These are phyloP conservation scores for Venustoraphidia nigricollis DNA, from an alignment of 2,888 invertebrate species.

Conservation along the genomic window DNA sequence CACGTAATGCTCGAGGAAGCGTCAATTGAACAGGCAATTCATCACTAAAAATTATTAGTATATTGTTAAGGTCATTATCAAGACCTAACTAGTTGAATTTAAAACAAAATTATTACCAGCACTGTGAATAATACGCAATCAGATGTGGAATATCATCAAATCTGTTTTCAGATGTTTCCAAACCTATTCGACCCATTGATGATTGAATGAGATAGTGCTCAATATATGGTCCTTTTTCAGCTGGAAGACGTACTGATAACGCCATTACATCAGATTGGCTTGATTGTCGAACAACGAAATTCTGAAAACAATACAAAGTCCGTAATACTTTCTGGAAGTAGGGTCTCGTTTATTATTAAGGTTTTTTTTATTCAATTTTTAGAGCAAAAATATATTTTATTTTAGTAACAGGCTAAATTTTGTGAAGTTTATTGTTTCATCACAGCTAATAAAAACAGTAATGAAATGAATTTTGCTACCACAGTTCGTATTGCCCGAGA, in stretches of 20 bases:
- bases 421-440: too few relatives aligned
- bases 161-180: slow-evolving; percentile 87
- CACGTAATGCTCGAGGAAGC: slow-evolving; percentile 70
- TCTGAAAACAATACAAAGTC: slow-evolving; percentile 37
- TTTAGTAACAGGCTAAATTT: too few relatives aligned
- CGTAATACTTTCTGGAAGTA: neutral
- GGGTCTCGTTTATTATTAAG: too few relatives aligned
- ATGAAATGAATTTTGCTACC: too few relatives aligned
- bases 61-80: neutral
- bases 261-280: slow-evolving; percentile 92
- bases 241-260: slow-evolving; percentile 76
- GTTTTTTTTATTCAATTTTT: too few relatives aligned
- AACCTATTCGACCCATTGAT: slow-evolving; percentile 59
- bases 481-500: too few relatives aligned
- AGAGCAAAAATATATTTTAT: too few relatives aligned
- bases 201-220: slow-evolving; percentile 94
- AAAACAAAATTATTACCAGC: slow-evolving; percentile 42
- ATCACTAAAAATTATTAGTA: slow-evolving; percentile 44
- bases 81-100: neutral
- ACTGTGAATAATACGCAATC: slow-evolving; percentile 86
- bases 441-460: too few relatives aligned
- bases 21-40: slow-evolving; percentile 83
- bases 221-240: slow-evolving; percentile 78
- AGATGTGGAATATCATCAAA: slow-evolving; percentile 87
- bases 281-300: slow-evolving; percentile 88